Evolutionary conservation across 2,888 invertebrate genomes (phyloP), one percentile per base, ranked within the genome.

Genomic region (Deilephila elpenor): DNA sequence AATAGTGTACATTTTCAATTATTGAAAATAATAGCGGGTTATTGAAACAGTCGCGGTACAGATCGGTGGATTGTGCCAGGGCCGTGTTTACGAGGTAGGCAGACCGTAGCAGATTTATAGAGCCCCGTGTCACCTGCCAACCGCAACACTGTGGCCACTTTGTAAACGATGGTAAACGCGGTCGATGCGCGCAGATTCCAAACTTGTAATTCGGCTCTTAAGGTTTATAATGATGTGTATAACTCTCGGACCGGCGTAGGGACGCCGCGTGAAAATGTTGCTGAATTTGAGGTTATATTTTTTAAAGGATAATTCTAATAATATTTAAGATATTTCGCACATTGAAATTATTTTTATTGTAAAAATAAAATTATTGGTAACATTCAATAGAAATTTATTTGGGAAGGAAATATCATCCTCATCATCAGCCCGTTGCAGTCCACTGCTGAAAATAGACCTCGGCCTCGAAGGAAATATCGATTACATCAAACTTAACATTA

Each of bases 81-180:
- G 82, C 82, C 82, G 84, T 89, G 91, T 90, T 89, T 89, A 89
- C 86, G 86, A 85, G 79, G 81, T 79, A 84, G 84, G 84, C 84
- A 83, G 82, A 82, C 82, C 83, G 81, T 82, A 78, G 81, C 83
- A 90, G 90, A 93, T 92, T 93, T 92, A 93, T 91, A 88, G 90
- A 86, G 84, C 79, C 85, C 84, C 84, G 86, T 91, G 91, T 91
- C 91, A 92, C 91, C 92, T 92, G 92, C 89, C 91, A 89, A 82
- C 89, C 86, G 86, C 89, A 91, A 91, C 90, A 91, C 89, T 88
- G 86, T 77, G 78, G 85, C 85, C 85, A 84, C 84, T 85, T 83
- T 79, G 85, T 83, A 85, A 84, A 84, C 85, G 83, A 83, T 82
- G 79, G 80, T 72, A 72, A 76, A 77, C 74, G 76, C 74, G 75